A percentile compares a stretch with the other conserved stretches of the same genome.
Conservation (phyloP, 2,797 vertebrate genomes). For the Aselliscus stoliczkanus region DNA sequence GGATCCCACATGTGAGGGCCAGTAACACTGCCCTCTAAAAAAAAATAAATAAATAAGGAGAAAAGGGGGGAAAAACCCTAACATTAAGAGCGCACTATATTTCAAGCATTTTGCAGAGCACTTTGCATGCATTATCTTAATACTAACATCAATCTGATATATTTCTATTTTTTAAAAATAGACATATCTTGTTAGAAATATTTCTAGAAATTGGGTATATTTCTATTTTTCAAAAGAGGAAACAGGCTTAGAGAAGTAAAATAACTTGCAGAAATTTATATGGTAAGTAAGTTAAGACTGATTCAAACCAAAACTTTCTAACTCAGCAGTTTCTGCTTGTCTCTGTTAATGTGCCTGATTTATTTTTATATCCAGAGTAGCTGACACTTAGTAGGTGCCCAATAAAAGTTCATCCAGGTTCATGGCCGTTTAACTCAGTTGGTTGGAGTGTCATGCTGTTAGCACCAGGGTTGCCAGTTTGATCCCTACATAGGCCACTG, state of each 20-base stretch:
- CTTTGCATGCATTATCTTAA: background rate
- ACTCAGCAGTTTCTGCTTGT: background rate
- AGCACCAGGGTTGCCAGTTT: no score
- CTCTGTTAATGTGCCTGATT: background rate
- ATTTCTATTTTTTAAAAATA: background rate
- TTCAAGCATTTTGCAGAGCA: background rate
- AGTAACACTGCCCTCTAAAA: no score
- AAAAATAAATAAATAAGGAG: no score
- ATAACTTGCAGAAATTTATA: background rate
- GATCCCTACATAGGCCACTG: no score
- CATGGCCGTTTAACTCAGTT: no score
- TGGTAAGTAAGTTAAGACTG: background rate
- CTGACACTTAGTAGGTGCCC: background rate
- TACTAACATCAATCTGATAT: background rate
- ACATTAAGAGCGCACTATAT: background rate
- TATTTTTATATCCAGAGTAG: background rate
- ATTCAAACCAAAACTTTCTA: background rate
- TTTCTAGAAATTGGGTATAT: background rate
- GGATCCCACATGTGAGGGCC: no score
- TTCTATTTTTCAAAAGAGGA: constrained; percentile 15
- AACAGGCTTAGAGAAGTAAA: background rate
- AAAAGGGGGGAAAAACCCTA: background rate
- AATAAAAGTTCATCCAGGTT: background rate
- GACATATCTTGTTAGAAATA: no score
- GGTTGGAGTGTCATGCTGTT: no score